These are phyloP conservation scores for Andrena cerasifolii DNA, from an alignment of 1,140 invertebrate species.

Conservation along the genomic window DNA sequence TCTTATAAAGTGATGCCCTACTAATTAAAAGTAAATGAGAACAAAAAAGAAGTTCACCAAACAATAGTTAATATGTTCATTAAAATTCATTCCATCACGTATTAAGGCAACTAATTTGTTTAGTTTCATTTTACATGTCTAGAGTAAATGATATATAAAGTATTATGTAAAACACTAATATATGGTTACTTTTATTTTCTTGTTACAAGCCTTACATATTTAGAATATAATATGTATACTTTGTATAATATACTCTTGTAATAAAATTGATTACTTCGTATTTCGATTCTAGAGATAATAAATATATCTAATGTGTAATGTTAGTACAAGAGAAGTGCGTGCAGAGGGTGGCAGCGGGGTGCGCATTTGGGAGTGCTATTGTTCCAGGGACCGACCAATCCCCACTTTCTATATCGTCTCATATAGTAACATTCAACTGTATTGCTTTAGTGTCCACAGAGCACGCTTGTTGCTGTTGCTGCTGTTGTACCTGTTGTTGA, in stretches of 20 bases:
- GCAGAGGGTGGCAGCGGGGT: conserved; percentile 80
- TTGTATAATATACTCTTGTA: conserved; percentile 81
- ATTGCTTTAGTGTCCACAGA: conserved; percentile 81
- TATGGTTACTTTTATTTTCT: conserved; percentile 81
- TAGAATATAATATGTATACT: conserved; percentile 82
- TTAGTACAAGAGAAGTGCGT: conserved; percentile 82
- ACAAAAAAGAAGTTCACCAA: conserved; percentile 68
- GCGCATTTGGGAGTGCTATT: conserved; percentile 76
- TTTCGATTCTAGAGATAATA: conserved; percentile 80
- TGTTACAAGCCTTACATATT: conserved; percentile 82
- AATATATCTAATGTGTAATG: conserved; percentile 80
- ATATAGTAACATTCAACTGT: conserved; percentile 82
- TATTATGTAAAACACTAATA: conserved; percentile 83
- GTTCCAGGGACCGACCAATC: conserved; percentile 74
- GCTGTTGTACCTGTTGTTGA: conserved; percentile 79
- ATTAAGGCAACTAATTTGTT: conserved; percentile 80
- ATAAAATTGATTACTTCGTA: conserved; percentile 82
- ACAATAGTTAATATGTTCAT: conserved; percentile 69
- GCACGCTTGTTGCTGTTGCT: conserved; percentile 78
- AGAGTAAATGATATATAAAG: conserved; percentile 80
- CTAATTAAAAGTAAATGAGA: conserved; percentile 72
- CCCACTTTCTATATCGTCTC: conserved; percentile 77
- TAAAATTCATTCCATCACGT: conserved; percentile 67
- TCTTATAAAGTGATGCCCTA: conserved; percentile 73
- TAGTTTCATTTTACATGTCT: conserved; percentile 78